These are phyloP conservation scores for Ceratothoa steindachneri DNA, from an alignment of 2,888 invertebrate species.

Conservation along the genomic window DNA sequence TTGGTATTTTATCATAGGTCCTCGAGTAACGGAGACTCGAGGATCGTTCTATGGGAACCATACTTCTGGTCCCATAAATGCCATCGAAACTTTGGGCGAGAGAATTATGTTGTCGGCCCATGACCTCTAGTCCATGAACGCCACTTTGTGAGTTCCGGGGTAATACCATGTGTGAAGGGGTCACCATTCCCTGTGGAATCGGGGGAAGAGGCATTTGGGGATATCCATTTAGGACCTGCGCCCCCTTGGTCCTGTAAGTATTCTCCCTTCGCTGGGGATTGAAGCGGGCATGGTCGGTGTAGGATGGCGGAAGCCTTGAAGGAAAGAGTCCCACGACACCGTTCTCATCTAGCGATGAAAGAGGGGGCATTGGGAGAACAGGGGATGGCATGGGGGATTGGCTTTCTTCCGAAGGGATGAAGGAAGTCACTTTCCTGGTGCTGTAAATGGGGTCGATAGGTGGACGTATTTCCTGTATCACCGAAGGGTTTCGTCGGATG, in stretches of 20 bases:
- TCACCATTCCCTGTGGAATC: conserved; percentile 36
- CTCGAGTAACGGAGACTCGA: conserved; percentile 27
- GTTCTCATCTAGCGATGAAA: not conserved
- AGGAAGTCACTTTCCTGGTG: conserved; percentile 39
- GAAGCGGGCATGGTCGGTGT: conserved; percentile 3
- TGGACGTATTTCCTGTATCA: conserved; percentile 41
- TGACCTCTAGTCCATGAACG: conserved; percentile 27
- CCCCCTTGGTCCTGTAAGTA: conserved; percentile 26
- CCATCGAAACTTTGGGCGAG: not conserved
- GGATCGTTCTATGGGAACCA: conserved; percentile 30
- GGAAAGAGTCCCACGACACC: not conserved
- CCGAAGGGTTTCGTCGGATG: conserved; percentile 38
- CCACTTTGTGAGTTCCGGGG: conserved; percentile 26
- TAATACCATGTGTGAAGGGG: conserved; percentile 10
- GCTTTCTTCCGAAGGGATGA: conserved; percentile 16
- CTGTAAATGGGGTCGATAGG: conserved; percentile 45
- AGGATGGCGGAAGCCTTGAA: not conserved
- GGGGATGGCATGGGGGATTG: conserved; percentile 15
- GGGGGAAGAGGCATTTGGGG: conserved; percentile 45
- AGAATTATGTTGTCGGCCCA: conserved; percentile 17
- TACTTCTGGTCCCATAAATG: conserved; percentile 4
- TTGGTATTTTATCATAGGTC: conserved; percentile 20
- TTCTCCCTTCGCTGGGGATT: conserved; percentile 15
- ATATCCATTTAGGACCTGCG: conserved; percentile 27
- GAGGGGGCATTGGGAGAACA: conserved; percentile 23